Conservation (phyloP, 2,113 vertebrate genomes). For the Rhagologus leucostigma region DNA sequence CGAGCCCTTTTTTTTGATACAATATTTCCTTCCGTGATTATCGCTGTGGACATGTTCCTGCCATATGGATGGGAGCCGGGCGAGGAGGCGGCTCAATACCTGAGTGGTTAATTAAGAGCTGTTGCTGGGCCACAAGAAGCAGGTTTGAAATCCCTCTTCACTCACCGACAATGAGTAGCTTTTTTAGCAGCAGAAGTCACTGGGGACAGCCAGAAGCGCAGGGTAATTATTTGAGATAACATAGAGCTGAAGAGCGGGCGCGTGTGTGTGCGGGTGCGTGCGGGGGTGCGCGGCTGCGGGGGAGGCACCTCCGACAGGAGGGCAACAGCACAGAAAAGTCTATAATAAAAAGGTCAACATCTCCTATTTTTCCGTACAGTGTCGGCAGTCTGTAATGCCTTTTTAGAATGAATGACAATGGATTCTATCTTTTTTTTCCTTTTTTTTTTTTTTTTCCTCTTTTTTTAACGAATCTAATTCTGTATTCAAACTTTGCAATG, state of each 20-base stretch:
- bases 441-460: neutral
- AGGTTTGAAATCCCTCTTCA: slow-evolving; percentile 89
- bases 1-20: slow-evolving; percentile 82
- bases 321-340: slow-evolving; percentile 71
- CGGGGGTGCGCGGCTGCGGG: slow-evolving; percentile 2
- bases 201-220: slow-evolving; percentile 89
- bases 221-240: slow-evolving; percentile 99
- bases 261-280: slow-evolving; percentile 48
- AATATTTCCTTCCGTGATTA: slow-evolving; percentile 91
- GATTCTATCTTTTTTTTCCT: slow-evolving; percentile 64
- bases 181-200: slow-evolving; percentile 84
- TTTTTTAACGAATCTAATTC: slow-evolving; percentile 83
- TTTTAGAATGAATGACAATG: slow-evolving; percentile 87
- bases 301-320: slow-evolving; percentile 76
- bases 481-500: slow-evolving; percentile 86
- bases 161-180: slow-evolving; percentile 84
- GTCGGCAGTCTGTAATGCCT: slow-evolving; percentile 84
- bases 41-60: slow-evolving; percentile 85
- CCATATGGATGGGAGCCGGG: slow-evolving; percentile 92
- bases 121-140: slow-evolving; percentile 92
- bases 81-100: slow-evolving; percentile 90
- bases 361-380: slow-evolving; percentile 84
- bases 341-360: slow-evolving; percentile 92
- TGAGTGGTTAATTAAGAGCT: slow-evolving; percentile 99
- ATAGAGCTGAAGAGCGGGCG: slow-evolving; percentile 79